Conservation (phyloP, 2,797 vertebrate genomes). For the Lagocephalus sceleratus region DNA sequence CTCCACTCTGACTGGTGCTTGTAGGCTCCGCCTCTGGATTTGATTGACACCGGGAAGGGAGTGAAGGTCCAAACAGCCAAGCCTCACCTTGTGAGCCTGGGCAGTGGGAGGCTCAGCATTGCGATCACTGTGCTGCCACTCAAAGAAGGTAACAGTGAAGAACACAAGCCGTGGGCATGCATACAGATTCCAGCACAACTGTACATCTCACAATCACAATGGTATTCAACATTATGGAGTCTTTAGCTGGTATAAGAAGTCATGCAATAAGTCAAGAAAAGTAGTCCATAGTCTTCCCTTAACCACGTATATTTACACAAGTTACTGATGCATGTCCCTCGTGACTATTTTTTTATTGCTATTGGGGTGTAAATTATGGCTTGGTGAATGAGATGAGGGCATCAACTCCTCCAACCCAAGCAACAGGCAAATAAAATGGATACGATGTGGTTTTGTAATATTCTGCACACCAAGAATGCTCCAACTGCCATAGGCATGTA, state of each 20-base stretch:
- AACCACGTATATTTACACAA: slow-evolving; percentile 8
- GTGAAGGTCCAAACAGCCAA: slow-evolving; percentile 77
- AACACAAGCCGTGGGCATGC: not conserved
- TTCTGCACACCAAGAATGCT: not conserved
- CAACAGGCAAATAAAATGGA: slow-evolving; percentile 12
- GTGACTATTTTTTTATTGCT: slow-evolving; percentile 10
- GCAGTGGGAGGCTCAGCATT: slow-evolving; percentile 79
- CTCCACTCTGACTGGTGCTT: slow-evolving; percentile 21
- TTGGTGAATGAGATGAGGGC: slow-evolving; percentile 9
- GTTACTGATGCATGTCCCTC: not conserved
- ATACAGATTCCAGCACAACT: slow-evolving; percentile 1
- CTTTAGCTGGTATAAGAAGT: not conserved
- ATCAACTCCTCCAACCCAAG: slow-evolving; percentile 17
- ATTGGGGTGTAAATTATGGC: not conserved
- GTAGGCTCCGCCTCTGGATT: slow-evolving; percentile 73
- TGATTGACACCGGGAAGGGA: slow-evolving; percentile 80
- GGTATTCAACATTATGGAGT: not conserved
- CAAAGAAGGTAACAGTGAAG: slow-evolving; percentile 72
- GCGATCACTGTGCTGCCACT: slow-evolving; percentile 80
- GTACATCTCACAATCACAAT: slow-evolving; percentile 9
- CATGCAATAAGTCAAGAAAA: too few relatives aligned
- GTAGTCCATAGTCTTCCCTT: slow-evolving; percentile 2
- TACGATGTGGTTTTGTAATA: slow-evolving; percentile 3
- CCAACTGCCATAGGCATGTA: too few relatives aligned
- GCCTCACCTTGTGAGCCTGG: slow-evolving; percentile 81